Evolutionary conservation across 2,888 invertebrate genomes (phyloP).

Genomic region (Agrilus mali): DNA sequence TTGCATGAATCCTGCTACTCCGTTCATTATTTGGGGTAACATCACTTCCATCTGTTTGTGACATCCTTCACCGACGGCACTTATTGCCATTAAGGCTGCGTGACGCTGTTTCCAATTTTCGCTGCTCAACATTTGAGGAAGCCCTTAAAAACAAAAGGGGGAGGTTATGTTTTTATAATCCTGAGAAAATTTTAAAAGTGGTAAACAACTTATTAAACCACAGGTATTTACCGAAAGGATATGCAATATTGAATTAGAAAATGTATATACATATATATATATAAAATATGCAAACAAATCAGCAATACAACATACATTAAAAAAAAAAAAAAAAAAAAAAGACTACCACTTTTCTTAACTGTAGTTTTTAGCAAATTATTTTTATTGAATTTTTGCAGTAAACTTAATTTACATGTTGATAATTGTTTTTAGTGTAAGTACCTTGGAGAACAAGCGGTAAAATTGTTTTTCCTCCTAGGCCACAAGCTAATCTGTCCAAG

Average conservation of each 20-base stretch:
- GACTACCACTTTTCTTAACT: no score
- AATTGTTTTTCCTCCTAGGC: slow-evolving; percentile 67
- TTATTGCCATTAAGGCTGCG: slow-evolving; percentile 97
- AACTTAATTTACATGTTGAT: no score
- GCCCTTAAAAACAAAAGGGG: slow-evolving; percentile 66
- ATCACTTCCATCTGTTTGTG: slow-evolving; percentile 96
- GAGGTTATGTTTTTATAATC: slow-evolving; percentile 62
- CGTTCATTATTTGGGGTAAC: slow-evolving; percentile 85
- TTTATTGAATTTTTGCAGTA: no score
- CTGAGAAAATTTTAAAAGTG: no score
- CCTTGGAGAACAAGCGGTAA: slow-evolving; percentile 71
- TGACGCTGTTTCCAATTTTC: slow-evolving; percentile 82
- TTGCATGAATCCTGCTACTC: slow-evolving; percentile 45
- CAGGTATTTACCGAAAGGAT: no score
- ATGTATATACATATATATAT: no score
- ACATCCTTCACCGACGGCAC: slow-evolving; percentile 96
- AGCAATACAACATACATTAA: no score
- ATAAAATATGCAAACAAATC: no score
- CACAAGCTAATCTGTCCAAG: slow-evolving; percentile 93
- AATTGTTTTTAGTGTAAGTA: slow-evolving; percentile 25
- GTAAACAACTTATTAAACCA: no score
- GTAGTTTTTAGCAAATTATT: no score
- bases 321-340: no score
- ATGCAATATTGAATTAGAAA: no score
- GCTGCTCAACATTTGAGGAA: slow-evolving; percentile 77